Conservation (phyloP, 1,140 invertebrate genomes). For the Acromyrmex heyeri region DNA sequence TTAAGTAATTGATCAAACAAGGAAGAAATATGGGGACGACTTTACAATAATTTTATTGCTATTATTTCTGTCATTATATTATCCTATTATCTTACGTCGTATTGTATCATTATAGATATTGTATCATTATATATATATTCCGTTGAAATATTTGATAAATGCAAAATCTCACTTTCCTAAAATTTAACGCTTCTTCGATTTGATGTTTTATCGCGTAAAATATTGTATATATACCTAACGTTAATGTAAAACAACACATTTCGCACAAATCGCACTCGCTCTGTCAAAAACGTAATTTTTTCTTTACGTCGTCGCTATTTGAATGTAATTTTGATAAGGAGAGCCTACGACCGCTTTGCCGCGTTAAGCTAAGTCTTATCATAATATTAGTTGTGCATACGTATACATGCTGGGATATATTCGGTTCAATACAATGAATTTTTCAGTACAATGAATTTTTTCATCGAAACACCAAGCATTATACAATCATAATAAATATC, state of each 20-base stretch:
- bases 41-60: constrained; percentile 25
- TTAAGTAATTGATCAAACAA: neutral
- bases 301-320: constrained; percentile 42
- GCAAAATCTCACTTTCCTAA: neutral
- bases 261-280: neutral
- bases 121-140: neutral
- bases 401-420: neutral
- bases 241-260: neutral
- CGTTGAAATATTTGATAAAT: neutral
- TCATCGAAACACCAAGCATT: neutral
- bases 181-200: neutral
- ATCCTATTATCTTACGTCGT: neutral
- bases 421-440: neutral
- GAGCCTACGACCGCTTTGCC: neutral
- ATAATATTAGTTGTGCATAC: neutral
- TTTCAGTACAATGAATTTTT: neutral
- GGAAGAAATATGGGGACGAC: neutral
- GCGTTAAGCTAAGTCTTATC: neutral
- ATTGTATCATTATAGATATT: neutral
- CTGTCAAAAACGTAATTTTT: constrained; percentile 8
- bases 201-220: neutral
- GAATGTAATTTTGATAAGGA: constrained; percentile 53
- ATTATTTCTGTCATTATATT: constrained; percentile 18
- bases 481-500: neutral
- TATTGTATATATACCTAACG: neutral